phyloP scores from a whole-genome alignment of 2,113 vertebrate genomes.

The Oryzias curvinotus region DNA sequence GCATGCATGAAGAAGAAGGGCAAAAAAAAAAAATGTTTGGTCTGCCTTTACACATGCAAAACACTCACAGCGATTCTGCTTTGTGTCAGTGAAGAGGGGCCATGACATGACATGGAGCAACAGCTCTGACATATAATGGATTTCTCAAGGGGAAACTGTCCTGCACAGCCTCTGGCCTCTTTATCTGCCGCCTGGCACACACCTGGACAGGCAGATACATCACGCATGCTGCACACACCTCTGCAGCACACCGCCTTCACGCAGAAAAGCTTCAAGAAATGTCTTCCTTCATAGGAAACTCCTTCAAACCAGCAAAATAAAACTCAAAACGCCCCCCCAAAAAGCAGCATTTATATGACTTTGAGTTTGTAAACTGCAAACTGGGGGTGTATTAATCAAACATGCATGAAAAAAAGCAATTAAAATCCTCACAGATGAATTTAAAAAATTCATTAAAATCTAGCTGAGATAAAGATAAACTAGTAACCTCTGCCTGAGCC shows the following conservation, averaged over 20 bases:
- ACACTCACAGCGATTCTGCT: slow-evolving; percentile 5
- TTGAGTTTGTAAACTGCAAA: slow-evolving; percentile 35
- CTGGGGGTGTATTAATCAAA: slow-evolving; percentile 58
- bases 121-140: slow-evolving; percentile 44
- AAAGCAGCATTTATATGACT: no score
- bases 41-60: slow-evolving; percentile 59
- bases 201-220: slow-evolving; percentile 17
- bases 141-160: slow-evolving; percentile 24
- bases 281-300: neutral
- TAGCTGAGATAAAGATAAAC: slow-evolving; percentile 55
- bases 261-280: neutral
- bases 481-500: slow-evolving; percentile 41
- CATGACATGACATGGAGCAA: slow-evolving; percentile 53
- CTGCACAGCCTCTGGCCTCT: slow-evolving; percentile 17
- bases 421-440: slow-evolving; percentile 52
- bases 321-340: no score
- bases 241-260: no score
- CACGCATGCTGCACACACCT: neutral
- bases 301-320: no score
- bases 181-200: slow-evolving; percentile 29
- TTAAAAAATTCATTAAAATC: slow-evolving; percentile 41
- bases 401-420: slow-evolving; percentile 62
- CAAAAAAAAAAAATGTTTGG: slow-evolving; percentile 30
- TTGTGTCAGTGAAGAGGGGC: slow-evolving; percentile 28
- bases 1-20: slow-evolving; percentile 7